phyloP scores from a whole-genome alignment of 2,113 vertebrate genomes.

The Actenoides lindsayi region DNA sequence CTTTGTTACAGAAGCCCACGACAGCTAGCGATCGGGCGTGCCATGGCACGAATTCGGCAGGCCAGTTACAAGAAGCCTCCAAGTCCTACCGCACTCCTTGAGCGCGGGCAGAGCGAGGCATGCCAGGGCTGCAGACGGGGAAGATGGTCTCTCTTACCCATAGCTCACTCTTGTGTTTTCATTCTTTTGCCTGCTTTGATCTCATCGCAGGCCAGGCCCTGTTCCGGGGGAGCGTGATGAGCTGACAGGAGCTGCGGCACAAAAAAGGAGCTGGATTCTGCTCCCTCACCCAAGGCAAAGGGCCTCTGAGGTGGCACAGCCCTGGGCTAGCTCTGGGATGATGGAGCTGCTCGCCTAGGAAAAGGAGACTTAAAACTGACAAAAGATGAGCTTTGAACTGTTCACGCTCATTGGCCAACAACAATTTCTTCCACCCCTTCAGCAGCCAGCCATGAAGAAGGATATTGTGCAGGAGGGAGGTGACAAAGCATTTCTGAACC shows the following conservation, averaged over 20 bases:
- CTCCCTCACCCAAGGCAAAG: neutral
- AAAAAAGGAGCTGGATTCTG: neutral
- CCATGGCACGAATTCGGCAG: neutral
- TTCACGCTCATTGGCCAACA: neutral
- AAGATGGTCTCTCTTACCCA: neutral
- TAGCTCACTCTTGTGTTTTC: neutral
- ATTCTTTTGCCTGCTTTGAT: neutral
- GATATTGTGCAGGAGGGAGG: neutral
- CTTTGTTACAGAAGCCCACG: neutral
- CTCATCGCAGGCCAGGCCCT: neutral
- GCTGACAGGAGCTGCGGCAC: neutral
- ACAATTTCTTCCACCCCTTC: neutral
- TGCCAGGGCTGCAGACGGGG: neutral
- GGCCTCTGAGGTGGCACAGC: neutral
- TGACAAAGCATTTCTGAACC: neutral
- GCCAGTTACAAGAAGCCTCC: neutral
- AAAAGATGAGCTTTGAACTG: neutral
- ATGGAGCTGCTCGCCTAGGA: neutral
- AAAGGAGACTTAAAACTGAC: neutral
- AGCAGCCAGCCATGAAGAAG: neutral
- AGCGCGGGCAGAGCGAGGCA: neutral
- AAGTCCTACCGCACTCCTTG: neutral
- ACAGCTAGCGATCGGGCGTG: neutral
- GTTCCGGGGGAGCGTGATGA: rapidly evolving
- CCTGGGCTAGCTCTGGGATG: neutral